A percentile compares a stretch with the other conserved stretches of the same genome.
Evolutionary conservation across 2,888 invertebrate species (phyloP).

Genomic region (Tholera decimalis): DNA sequence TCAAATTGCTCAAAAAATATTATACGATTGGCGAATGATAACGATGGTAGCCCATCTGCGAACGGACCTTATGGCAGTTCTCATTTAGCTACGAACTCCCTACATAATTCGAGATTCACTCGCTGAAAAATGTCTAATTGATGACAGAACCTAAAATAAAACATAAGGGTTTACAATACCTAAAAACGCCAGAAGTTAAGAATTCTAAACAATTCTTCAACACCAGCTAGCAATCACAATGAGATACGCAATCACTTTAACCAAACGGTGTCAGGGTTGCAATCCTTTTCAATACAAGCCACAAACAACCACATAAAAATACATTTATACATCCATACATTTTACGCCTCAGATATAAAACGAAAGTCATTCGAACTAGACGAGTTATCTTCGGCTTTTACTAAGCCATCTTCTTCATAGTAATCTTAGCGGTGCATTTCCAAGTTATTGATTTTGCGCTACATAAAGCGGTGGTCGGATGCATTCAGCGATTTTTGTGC

Average conservation of each 20-base stretch:
- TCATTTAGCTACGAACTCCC: no score
- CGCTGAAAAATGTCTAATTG: no score
- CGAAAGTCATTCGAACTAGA: slow-evolving; percentile 43
- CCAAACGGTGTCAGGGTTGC: slow-evolving; percentile 47
- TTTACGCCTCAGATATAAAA: slow-evolving; percentile 41
- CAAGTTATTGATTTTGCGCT: slow-evolving; percentile 56
- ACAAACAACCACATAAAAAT: slow-evolving; percentile 39
- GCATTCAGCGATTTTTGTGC: slow-evolving; percentile 57
- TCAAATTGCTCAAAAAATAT: no score
- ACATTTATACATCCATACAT: slow-evolving; percentile 52
- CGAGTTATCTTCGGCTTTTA: slow-evolving; percentile 46
- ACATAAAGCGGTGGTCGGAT: slow-evolving; percentile 32
- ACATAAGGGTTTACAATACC: not conserved
- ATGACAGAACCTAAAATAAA: not conserved
- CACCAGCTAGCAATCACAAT: slow-evolving; percentile 17
- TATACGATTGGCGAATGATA: no score
- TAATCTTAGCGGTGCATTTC: slow-evolving; percentile 55
- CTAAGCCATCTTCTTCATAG: slow-evolving; percentile 55
- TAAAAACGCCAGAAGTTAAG: slow-evolving; percentile 5
- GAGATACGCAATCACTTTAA: slow-evolving; percentile 32
- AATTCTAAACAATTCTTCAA: slow-evolving; percentile 20
- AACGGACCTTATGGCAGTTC: no score
- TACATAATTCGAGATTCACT: no score
- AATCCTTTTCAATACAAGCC: slow-evolving; percentile 38
- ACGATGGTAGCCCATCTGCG: no score